Base-by-base conservation (phyloP, 2,113 vertebrate genomes). In the Xerus inauris region DNA sequence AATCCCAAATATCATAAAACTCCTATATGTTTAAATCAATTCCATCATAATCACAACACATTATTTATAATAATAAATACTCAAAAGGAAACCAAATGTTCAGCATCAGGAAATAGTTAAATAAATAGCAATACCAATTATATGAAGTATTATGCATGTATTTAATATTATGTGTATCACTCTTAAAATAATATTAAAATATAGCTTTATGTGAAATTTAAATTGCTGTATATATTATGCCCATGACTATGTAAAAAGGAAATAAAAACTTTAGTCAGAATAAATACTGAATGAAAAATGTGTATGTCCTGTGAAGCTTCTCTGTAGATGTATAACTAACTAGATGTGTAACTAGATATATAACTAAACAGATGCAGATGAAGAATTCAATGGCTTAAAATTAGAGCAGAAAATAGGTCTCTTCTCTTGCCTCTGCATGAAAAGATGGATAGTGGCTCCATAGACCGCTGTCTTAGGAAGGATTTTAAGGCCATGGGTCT, bases 191-290 rank as follows among this genome's bases (percentile, higher is more conserved):
- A 84, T 57, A 92, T 49, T 32, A 51, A 85, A 89, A 71, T 54
- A 59, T 57, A 54, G 16, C 54, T 87, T 90, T 26, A 67, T 67
- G 30, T 75, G 73, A 81, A 94, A 73, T 85, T 32, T 64, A 97
- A 90, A 91, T 26, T 17, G 6, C 11, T 54, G 5, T 6, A 19
- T 81, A 47, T 81, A 40, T 77, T 91, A 83, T 51, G 20, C 89
- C 26, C 24, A 35, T 51, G 19, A 69, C 16, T 62, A 72, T 38
- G 30, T 47, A 45, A 81, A 77, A 73, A 77, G 47, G 54, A 95
- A 87, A n/a, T 26, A 85, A 80, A 92, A 82, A 40, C 2, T 72
- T 57, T 22, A 84, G 26, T 82, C 4, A 82, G 47, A 51, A 82
- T 87, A 72, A 83, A 8, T 28, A n/a, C 83, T 67, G 40, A 73